Percentiles rank a stretch among this genome's conserved stretches.
phyloP scores from a whole-genome alignment of 2,797 vertebrate genomes.

The Neosilurus hyrtlii region DNA sequence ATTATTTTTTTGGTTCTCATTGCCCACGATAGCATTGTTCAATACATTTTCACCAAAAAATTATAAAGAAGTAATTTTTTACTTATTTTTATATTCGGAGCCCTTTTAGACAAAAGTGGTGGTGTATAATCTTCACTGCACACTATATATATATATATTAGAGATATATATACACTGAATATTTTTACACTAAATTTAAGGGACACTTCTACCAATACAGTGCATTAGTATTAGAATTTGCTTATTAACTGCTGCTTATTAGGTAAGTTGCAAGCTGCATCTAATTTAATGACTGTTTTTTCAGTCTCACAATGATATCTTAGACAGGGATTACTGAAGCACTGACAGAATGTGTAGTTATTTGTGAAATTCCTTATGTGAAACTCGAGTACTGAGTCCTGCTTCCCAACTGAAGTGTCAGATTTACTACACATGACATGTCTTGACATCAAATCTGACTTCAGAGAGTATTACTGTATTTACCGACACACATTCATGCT shows the following conservation, averaged over 20 bases:
- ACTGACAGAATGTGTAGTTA: slow-evolving; percentile 27
- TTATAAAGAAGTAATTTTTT: too few species aligned
- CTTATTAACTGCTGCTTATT: not conserved
- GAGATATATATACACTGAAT: too few species aligned
- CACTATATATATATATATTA: too few species aligned
- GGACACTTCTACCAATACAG: not conserved
- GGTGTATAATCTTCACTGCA: too few species aligned
- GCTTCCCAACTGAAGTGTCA: not conserved
- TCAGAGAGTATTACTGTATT: slow-evolving; percentile 15
- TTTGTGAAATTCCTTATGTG: slow-evolving; percentile 37
- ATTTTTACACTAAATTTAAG: not conserved
- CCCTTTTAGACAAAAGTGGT: too few species aligned
- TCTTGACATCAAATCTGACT: slow-evolving; percentile 26
- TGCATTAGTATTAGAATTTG: not conserved
- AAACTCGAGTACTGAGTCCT: slow-evolving; percentile 19
- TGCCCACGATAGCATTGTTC: too few species aligned
- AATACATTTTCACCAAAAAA: too few species aligned
- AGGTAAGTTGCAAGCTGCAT: not conserved
- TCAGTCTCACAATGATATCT: not conserved
- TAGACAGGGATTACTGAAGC: slow-evolving; percentile 7
- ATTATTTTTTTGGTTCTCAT: too few species aligned
- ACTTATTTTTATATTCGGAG: too few species aligned
- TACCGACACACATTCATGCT: not conserved
- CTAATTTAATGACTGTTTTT: not conserved
- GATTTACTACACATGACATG: slow-evolving; percentile 12